Evolutionary conservation across 2,888 invertebrate species (phyloP).

Genomic region (Erebia aethiops): DNA sequence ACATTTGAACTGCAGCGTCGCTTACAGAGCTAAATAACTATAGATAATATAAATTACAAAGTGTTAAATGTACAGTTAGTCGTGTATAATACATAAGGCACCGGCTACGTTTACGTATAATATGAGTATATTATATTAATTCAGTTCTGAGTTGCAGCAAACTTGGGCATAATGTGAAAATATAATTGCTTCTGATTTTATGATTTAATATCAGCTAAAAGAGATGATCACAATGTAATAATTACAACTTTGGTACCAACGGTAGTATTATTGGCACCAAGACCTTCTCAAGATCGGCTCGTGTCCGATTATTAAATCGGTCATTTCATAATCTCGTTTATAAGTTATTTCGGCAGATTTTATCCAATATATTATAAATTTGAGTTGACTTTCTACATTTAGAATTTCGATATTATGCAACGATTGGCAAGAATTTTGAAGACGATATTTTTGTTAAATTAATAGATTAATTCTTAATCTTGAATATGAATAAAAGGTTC

Average conservation of each 20-base stretch:
- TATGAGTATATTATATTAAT: conserved; percentile 58
- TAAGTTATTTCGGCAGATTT: too few relatives aligned
- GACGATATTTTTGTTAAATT: too few relatives aligned
- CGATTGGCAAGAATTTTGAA: conserved; percentile 40
- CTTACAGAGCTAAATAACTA: conserved; percentile 49
- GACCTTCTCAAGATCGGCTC: too few relatives aligned
- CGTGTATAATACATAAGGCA: conserved; percentile 72
- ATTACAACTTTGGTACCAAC: not conserved
- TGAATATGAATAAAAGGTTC: too few relatives aligned
- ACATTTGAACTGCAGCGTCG: conserved; percentile 62
- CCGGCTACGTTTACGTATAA: conserved; percentile 54
- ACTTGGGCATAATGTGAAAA: not conserved
- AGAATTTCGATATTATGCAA: not conserved
- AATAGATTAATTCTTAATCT: too few relatives aligned
- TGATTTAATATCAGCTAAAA: not conserved
- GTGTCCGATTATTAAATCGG: not conserved
- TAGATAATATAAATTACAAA: conserved; percentile 70
- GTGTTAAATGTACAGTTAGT: conserved; percentile 64
- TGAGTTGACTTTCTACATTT: too few relatives aligned
- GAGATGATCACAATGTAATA: too few relatives aligned
- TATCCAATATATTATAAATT: too few relatives aligned
- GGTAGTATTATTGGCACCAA: not conserved
- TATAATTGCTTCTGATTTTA: not conserved
- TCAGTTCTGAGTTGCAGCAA: conserved; percentile 47
- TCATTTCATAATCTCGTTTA: not conserved